Evolutionary conservation across 2,113 vertebrate species (phyloP).

Genomic region (Orycteropus afer): DNA sequence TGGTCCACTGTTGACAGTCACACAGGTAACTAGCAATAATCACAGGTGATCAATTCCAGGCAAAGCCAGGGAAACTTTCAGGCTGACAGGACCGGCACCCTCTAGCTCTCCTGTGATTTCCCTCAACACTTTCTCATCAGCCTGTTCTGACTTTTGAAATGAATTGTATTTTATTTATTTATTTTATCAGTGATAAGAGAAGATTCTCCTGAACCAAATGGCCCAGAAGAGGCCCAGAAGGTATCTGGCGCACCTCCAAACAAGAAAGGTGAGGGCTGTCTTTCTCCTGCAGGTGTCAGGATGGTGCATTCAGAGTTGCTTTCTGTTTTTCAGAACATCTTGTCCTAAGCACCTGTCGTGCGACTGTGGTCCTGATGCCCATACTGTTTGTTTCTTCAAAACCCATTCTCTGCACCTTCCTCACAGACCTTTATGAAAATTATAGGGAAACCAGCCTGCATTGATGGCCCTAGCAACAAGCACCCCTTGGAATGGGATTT

Average conservation of each 20-base stretch:
- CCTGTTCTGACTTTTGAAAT: neutral
- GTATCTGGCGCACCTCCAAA: neutral
- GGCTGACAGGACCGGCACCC: too few species aligned
- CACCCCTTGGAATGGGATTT: neutral
- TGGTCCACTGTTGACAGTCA: neutral
- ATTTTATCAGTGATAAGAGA: slow-evolving; percentile 25
- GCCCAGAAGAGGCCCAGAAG: neutral
- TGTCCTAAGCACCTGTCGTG: neutral
- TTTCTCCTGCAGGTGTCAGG: neutral
- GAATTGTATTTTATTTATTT: neutral
- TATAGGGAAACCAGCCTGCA: neutral
- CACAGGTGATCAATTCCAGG: neutral
- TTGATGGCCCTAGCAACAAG: neutral
- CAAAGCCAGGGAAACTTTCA: neutral
- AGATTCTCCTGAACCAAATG: neutral
- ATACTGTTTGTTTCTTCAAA: neutral
- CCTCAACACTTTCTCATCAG: neutral
- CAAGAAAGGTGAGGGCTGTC: slow-evolving; percentile 53
- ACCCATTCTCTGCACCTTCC: neutral
- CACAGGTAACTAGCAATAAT: neutral
- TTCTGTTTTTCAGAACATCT: neutral
- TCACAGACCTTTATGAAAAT: neutral
- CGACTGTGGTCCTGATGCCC: neutral
- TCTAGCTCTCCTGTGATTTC: neutral
- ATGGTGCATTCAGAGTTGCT: neutral